phyloP scores from a whole-genome alignment of 1,140 invertebrate species.

The Platyscapa corneri region DNA sequence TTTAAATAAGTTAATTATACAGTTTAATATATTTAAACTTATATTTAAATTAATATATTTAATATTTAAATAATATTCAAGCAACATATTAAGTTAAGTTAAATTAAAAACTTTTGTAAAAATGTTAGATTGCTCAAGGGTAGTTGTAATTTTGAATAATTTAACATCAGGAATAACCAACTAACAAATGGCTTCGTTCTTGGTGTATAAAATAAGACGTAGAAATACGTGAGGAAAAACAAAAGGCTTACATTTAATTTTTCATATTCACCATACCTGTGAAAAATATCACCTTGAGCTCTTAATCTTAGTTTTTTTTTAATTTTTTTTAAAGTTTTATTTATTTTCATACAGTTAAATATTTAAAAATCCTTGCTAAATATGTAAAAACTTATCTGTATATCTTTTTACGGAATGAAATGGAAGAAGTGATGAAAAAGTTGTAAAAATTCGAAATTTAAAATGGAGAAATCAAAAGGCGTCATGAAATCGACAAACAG shows the following conservation, averaged over 20 bases:
- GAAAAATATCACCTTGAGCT: not conserved
- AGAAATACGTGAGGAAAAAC: constrained; percentile 65
- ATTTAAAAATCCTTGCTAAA: constrained; percentile 66
- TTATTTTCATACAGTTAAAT: constrained; percentile 52
- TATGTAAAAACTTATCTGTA: constrained; percentile 62
- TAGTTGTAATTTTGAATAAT: constrained; percentile 45
- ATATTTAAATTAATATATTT: too few species aligned
- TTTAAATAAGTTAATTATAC: too few species aligned
- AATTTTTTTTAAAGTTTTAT: not conserved
- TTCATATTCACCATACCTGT: constrained; percentile 45
- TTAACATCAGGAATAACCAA: constrained; percentile 57
- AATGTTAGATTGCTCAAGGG: not conserved
- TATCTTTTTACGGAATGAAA: constrained; percentile 48
- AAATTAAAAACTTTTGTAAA: too few species aligned
- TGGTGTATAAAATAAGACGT: constrained; percentile 57
- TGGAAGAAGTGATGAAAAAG: constrained; percentile 32
- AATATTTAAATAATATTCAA: too few species aligned
- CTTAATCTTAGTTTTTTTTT: not conserved
- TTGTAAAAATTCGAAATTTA: not conserved
- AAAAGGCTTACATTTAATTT: too few species aligned
- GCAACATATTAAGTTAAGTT: too few species aligned
- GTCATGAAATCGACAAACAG: not conserved
- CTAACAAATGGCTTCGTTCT: constrained; percentile 57
- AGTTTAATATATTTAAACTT: too few species aligned
- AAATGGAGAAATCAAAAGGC: constrained; percentile 14